Percentiles rank a stretch among this genome's conserved stretches.
These are phyloP conservation scores for Whitmania pigra DNA, from an alignment of 1,140 invertebrate genomes.

Conservation along the genomic window DNA sequence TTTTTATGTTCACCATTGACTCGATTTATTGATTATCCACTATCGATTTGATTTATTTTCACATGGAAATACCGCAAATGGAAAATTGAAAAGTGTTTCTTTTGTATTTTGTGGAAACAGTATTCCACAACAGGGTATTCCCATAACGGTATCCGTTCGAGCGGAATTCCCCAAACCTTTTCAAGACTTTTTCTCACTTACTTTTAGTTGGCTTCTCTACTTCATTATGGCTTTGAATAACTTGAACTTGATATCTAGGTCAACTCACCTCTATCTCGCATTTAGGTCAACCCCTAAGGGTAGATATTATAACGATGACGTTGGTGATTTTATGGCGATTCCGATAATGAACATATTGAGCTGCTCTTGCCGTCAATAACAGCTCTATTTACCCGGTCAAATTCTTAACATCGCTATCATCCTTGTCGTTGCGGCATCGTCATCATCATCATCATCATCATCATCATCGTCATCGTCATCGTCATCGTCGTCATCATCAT, in stretches of 20 bases:
- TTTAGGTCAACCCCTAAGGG: background rate
- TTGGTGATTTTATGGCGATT: background rate
- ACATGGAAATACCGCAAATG: no score
- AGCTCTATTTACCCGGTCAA: background rate
- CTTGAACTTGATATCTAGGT: no score
- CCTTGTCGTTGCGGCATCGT: background rate
- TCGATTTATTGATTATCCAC: no score
- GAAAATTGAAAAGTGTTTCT: no score
- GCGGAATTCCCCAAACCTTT: background rate
- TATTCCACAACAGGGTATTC: no score
- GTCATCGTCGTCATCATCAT: background rate
- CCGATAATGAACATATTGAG: background rate
- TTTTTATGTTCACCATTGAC: no score
- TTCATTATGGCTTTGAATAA: constrained; percentile 2
- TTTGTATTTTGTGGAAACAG: no score
- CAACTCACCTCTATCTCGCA: background rate
- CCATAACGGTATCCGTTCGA: background rate
- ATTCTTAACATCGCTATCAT: background rate
- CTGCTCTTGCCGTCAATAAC: background rate
- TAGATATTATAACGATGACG: constrained; percentile 1
- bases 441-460: background rate
- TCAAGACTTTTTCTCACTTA: background rate
- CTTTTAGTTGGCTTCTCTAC: background rate
- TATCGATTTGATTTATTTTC: no score
- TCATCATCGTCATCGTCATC: background rate